Conservation (phyloP, 2,797 vertebrate species). For the Bufotes viridis region DNA sequence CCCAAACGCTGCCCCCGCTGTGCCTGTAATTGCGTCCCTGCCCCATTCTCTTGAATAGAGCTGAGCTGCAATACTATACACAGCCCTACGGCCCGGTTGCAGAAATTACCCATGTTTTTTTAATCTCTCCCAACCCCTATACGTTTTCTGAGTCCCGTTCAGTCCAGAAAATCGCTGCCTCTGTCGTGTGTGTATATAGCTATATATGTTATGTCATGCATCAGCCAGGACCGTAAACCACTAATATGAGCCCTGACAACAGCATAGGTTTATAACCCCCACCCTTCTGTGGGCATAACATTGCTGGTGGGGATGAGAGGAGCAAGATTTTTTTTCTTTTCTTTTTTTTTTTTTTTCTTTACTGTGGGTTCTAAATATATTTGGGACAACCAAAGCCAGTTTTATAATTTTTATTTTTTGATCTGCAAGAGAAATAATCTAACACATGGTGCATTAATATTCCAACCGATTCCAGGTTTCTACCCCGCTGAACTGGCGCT, state of each 20-base stretch:
- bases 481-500: slow-evolving; percentile 23
- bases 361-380: neutral
- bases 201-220: neutral
- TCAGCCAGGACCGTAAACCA: neutral
- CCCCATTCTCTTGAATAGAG: neutral
- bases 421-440: neutral
- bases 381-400: slow-evolving; percentile 52
- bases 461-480: slow-evolving; percentile 32
- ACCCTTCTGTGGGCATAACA: neutral
- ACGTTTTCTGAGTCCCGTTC: neutral
- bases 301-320: neutral
- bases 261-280: neutral
- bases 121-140: neutral
- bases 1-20: neutral
- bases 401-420: slow-evolving; percentile 16
- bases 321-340: neutral
- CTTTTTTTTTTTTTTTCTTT: no score
- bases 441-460: slow-evolving; percentile 55
- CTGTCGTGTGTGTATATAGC: no score
- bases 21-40: no score
- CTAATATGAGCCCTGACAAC: neutral
- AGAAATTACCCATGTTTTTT: neutral
- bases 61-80: neutral
- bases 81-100: neutral
- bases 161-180: neutral